Percentiles rank a stretch among this genome's conserved stretches.
Evolutionary conservation across 1,140 invertebrate species (phyloP).

Genomic region (Listronotus bonariensis): DNA sequence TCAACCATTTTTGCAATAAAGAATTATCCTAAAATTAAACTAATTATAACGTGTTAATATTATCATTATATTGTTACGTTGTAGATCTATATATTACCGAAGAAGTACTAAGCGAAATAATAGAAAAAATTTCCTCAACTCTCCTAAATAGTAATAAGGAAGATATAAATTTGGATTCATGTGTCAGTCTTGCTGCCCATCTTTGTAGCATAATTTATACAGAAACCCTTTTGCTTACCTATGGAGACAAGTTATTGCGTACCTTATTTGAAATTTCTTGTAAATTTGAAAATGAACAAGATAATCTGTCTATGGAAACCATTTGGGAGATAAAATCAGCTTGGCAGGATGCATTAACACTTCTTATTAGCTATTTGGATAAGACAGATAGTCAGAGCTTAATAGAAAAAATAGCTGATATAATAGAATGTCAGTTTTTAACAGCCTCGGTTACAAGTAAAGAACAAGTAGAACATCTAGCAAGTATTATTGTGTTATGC

Average conservation of each 20-base stretch:
- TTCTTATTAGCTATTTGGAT: constrained; percentile 30
- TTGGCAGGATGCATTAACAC: constrained; percentile 60
- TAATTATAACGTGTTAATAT: too few species aligned
- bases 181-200: constrained; percentile 59
- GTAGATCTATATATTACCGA: constrained; percentile 60
- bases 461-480: constrained; percentile 35
- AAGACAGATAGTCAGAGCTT: constrained; percentile 21
- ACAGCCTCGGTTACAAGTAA: constrained; percentile 27
- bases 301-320: constrained; percentile 58
- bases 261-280: constrained; percentile 58
- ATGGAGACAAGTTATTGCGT: constrained; percentile 54
- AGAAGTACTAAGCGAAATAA: constrained; percentile 58
- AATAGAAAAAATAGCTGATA: constrained; percentile 50
- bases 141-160: constrained; percentile 44
- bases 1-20: too few species aligned
- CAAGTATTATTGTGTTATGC: constrained; percentile 28
- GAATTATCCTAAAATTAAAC: too few species aligned
- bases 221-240: constrained; percentile 49
- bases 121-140: constrained; percentile 54
- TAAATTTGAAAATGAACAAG: constrained; percentile 45
- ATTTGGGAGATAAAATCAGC: constrained; percentile 60
- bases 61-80: constrained; percentile 46
- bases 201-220: constrained; percentile 57
- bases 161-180: constrained; percentile 55
- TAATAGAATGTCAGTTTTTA: constrained; percentile 52